Evolutionary conservation across 2,797 vertebrate species (phyloP).

Genomic region (Oreonectes daqikongensis): DNA sequence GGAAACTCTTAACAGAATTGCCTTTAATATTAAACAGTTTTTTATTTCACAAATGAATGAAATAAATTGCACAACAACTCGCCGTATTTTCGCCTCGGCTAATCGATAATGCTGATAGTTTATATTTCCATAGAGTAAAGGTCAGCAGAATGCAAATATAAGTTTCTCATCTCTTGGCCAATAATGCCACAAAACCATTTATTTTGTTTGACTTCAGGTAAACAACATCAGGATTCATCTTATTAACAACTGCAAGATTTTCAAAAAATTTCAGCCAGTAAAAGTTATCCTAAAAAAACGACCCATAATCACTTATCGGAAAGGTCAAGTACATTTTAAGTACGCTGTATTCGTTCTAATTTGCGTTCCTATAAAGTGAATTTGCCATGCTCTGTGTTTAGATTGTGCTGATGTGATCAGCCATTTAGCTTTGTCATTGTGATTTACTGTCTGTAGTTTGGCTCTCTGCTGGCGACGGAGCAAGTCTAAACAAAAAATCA

Average conservation of each 20-base stretch:
- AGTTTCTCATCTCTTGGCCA: slow-evolving; percentile 26
- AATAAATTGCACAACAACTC: slow-evolving; percentile 8
- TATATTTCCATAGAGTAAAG: slow-evolving; percentile 56
- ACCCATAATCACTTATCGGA: slow-evolving; percentile 22
- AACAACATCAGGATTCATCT: neutral
- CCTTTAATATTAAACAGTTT: slow-evolving; percentile 22
- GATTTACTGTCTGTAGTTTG: slow-evolving; percentile 57
- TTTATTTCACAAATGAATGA: slow-evolving; percentile 13
- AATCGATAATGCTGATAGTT: slow-evolving; percentile 54
- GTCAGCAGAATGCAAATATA: slow-evolving; percentile 59
- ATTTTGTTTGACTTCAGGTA: slow-evolving; percentile 22
- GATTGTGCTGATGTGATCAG: slow-evolving; percentile 60
- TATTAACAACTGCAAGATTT: neutral
- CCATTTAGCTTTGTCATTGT: slow-evolving; percentile 61
- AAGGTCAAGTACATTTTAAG: slow-evolving; percentile 20
- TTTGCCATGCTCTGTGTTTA: slow-evolving; percentile 45
- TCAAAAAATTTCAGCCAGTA: too few relatives aligned
- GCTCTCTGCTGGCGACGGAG: slow-evolving; percentile 48
- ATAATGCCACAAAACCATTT: neutral
- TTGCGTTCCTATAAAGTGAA: slow-evolving; percentile 45
- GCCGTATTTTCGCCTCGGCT: slow-evolving; percentile 14
- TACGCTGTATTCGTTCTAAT: slow-evolving; percentile 24
- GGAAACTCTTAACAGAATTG: slow-evolving; percentile 3
- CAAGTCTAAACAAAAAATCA: slow-evolving; percentile 49
- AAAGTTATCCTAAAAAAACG: neutral